These are phyloP conservation scores for Hipposideros larvatus DNA, from an alignment of 2,797 vertebrate species.

Conservation along the genomic window DNA sequence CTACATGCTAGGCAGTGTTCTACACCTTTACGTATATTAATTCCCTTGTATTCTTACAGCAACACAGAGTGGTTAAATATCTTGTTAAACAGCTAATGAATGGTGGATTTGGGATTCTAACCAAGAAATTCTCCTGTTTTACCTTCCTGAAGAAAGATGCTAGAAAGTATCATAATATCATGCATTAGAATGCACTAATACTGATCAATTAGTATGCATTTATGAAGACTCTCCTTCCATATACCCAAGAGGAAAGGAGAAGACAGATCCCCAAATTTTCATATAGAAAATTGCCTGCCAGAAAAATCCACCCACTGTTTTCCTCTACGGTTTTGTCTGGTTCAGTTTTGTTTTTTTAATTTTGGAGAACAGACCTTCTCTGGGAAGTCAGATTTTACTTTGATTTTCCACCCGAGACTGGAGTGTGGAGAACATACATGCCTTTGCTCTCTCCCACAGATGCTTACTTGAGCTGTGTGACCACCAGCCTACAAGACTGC, in stretches of 20 bases:
- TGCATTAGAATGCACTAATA: neutral
- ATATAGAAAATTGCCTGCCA: neutral
- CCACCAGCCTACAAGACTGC: constrained; percentile 49
- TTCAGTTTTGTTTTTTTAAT: constrained; percentile 47
- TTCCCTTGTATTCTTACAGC: neutral
- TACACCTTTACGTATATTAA: neutral
- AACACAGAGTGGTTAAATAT: neutral
- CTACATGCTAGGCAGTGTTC: neutral
- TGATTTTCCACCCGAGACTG: constrained; percentile 57
- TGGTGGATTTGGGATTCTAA: neutral
- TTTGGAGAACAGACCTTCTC: constrained; percentile 53
- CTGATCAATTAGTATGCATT: neutral
- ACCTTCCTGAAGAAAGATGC: neutral
- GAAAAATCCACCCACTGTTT: constrained; percentile 27
- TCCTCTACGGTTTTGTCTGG: constrained; percentile 26
- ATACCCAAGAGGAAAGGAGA: neutral
- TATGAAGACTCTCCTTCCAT: neutral
- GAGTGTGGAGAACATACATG: neutral
- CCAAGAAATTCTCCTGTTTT: neutral
- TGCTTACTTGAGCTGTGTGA: constrained; percentile 47
- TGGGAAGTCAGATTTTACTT: constrained; percentile 56
- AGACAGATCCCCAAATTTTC: neutral
- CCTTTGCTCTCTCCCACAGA: constrained; percentile 51
- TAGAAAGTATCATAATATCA: neutral
- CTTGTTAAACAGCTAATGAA: constrained; percentile 31